A percentile compares a stretch with the other conserved stretches of the same genome.
Evolutionary conservation across 2,888 invertebrate genomes (phyloP).

Genomic region (Mimas tiliae): DNA sequence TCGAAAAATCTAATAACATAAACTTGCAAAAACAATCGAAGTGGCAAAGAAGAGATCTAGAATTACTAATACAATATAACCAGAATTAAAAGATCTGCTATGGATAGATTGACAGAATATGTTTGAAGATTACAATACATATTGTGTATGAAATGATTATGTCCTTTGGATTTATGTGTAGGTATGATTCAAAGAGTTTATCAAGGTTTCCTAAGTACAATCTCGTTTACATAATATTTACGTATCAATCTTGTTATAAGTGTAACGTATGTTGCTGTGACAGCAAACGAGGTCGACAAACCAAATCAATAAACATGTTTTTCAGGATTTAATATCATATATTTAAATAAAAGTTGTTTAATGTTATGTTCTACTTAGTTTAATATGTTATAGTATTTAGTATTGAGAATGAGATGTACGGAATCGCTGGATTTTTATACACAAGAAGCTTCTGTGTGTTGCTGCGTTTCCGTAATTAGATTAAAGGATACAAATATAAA

Average conservation of each 20-base stretch:
- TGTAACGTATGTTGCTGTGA: not conserved
- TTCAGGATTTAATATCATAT: not conserved
- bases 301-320: slow-evolving; percentile 1
- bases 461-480: no score
- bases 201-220: not conserved
- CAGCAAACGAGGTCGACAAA: slow-evolving; percentile 5
- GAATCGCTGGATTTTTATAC: no score
- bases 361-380: not conserved
- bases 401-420: not conserved
- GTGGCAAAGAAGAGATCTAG: no score
- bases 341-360: not conserved
- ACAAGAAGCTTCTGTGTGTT: no score
- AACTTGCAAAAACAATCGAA: no score
- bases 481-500: no score
- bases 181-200: not conserved
- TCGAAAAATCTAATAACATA: no score
- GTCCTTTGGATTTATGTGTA: not conserved
- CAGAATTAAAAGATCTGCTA: no score
- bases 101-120: not conserved
- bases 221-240: not conserved
- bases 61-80: no score
- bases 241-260: not conserved
- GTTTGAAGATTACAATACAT: not conserved
- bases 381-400: not conserved
- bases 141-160: no score